Conservation (phyloP, 2,888 invertebrate genomes). For the Macaria liturata region DNA sequence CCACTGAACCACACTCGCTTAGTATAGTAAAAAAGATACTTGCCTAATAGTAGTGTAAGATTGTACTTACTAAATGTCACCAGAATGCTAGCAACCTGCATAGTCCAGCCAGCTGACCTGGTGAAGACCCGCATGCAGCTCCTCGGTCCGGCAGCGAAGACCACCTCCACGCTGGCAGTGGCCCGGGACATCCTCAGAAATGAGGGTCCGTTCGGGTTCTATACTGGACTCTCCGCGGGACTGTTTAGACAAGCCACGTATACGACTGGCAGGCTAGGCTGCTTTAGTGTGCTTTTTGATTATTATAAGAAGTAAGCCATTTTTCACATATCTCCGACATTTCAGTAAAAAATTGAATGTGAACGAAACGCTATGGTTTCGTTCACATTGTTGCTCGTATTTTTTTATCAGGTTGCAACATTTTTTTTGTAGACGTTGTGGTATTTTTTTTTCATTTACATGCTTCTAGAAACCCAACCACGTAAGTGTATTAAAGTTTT, state of each 20-base stretch:
- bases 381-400: too few species aligned
- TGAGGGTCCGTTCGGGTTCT: slow-evolving; percentile 93
- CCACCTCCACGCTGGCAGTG: slow-evolving; percentile 88
- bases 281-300: slow-evolving; percentile 94
- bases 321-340: too few species aligned
- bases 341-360: too few species aligned
- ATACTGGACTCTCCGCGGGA: slow-evolving; percentile 95
- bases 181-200: slow-evolving; percentile 88
- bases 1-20: too few species aligned
- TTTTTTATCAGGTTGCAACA: too few species aligned
- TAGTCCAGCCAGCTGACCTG: slow-evolving; percentile 61
- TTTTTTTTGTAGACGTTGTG: too few species aligned
- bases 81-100: slow-evolving; percentile 54
- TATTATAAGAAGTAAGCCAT: slow-evolving; percentile 74
- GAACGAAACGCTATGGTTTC: too few species aligned
- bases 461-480: too few species aligned
- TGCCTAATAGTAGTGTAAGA: too few species aligned
- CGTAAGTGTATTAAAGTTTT: too few species aligned
- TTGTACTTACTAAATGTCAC: neutral
- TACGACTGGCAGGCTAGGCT: slow-evolving; percentile 96
- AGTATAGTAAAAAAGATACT: too few species aligned
- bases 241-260: slow-evolving; percentile 97
- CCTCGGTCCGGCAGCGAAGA: slow-evolving; percentile 79
- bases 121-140: slow-evolving; percentile 64
- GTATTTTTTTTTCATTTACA: too few species aligned